A percentile compares a stretch with the other conserved stretches of the same genome.
These are phyloP conservation scores for Nerophis ophidion DNA, from an alignment of 2,113 vertebrate species.

Conservation along the genomic window DNA sequence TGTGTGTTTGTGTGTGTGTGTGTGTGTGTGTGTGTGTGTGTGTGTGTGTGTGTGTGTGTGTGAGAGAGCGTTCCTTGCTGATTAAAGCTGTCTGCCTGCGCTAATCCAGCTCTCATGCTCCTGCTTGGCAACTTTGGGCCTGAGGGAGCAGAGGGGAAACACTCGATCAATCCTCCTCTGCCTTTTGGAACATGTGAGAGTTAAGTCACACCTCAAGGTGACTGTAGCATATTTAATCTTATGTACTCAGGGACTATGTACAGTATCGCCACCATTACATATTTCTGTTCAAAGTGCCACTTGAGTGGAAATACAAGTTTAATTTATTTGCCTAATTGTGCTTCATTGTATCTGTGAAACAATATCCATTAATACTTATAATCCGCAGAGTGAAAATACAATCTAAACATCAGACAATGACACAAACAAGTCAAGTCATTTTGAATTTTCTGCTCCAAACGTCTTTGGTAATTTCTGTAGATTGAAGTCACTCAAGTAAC, in stretches of 20 bases:
- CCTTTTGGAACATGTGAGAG: conserved; percentile 14
- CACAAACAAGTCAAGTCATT: no score
- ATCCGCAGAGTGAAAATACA: no score
- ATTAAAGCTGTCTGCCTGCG: conserved; percentile 13
- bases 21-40: conserved; percentile 1
- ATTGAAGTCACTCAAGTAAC: no score
- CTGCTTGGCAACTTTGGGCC: conserved; percentile 1
- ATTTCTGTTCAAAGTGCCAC: no score
- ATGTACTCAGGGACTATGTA: neutral
- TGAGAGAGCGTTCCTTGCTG: conserved; percentile 11
- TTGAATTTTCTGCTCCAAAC: no score
- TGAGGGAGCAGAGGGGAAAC: conserved; percentile 17
- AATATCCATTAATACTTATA: no score
- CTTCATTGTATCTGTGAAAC: no score
- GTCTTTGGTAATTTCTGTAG: no score
- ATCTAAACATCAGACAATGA: no score
- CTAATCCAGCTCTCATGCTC: conserved; percentile 37
- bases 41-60: conserved; percentile 1
- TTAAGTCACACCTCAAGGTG: conserved; percentile 23
- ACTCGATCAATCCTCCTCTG: conserved; percentile 21
- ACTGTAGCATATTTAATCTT: conserved; percentile 9
- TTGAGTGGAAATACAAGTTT: no score
- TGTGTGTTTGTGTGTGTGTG: conserved; percentile 11
- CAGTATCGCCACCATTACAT: neutral
- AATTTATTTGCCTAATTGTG: no score